A percentile compares a stretch with the other conserved stretches of the same genome.
phyloP scores from a whole-genome alignment of 2,888 invertebrate genomes.

The Cephus nigrinus region DNA sequence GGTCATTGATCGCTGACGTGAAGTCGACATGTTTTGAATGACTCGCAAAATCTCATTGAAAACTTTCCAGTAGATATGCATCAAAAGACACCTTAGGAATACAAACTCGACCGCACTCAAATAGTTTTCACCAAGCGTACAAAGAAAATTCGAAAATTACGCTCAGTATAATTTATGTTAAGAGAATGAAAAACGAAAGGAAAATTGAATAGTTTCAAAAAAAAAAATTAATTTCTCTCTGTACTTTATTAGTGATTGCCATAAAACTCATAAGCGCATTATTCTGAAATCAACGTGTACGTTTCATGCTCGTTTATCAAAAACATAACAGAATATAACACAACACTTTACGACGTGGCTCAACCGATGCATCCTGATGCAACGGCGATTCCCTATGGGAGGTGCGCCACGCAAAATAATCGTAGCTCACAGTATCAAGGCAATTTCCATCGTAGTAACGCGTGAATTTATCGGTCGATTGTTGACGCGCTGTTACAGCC shows the following conservation, averaged over 20 bases:
- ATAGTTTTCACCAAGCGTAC: neutral
- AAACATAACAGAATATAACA: neutral
- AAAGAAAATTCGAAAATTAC: neutral
- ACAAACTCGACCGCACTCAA: neutral
- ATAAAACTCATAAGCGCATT: neutral
- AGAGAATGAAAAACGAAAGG: neutral
- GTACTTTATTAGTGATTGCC: neutral
- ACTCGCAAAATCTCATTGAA: neutral
- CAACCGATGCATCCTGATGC: neutral
- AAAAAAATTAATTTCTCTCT: too few species aligned
- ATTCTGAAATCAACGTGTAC: neutral
- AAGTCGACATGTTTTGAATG: neutral
- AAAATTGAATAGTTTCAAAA: neutral
- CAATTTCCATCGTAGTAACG: neutral
- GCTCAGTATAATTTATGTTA: neutral
- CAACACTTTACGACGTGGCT: neutral
- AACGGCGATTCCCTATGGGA: neutral
- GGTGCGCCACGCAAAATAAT: neutral
- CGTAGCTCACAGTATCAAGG: neutral
- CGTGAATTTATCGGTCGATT: neutral
- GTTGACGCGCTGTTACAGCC: neutral
- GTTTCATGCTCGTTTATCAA: neutral
- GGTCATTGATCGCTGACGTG: neutral
- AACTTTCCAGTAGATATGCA: neutral
- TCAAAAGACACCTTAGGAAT: neutral